Evolutionary conservation across 2,113 vertebrate genomes (phyloP), one percentile per base, ranked within the genome.

Genomic region (Zingel zingel): DNA sequence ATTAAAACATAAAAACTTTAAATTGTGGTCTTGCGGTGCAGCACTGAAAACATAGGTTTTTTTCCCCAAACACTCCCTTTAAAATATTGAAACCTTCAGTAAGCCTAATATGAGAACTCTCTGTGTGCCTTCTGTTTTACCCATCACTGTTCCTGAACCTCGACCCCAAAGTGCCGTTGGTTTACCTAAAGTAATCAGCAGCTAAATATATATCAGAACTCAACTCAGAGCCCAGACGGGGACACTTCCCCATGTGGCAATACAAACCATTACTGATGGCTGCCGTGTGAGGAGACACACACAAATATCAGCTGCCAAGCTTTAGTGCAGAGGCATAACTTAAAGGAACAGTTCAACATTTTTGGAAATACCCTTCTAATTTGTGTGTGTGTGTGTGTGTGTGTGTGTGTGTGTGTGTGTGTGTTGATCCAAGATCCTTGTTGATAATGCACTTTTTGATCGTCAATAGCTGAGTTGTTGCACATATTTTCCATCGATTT

Each of bases 151-250:
- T 56, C 36, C 15, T 59, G 70, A 82, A 56, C 65, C 39, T 75
- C 80, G 27, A 74, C 71, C 76, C 23, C 25, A 25, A 70, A 70
- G 75, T 53, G 77, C 47, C 70, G 45, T 63, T 54, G 71, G 53
- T 79, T 88, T 84, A 83, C 70, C 48, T 69, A 43, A 73, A 73
- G 57, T 70, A 81, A 83, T 86, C 71, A 83, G 51, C 74, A 63
- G 43, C 64, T 77, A 56, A 64, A 73, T 25, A 23, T n/a, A 3
- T 43, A 74, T 66, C 56, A 51, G 77, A 77, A 79, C n/a, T 39
- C 6, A 0, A 16, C 11, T 39, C 33, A 2, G 53, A 57, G 67
- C 53, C 36, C 18, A 51, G 58, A 63, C 45, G 5, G 69, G 58
- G 45, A 25, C 54, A n/a, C 11, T 62, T 62, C 54, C 53, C 33